Conservation (phyloP, 2,888 invertebrate species). For the Aporophyla nigra region DNA sequence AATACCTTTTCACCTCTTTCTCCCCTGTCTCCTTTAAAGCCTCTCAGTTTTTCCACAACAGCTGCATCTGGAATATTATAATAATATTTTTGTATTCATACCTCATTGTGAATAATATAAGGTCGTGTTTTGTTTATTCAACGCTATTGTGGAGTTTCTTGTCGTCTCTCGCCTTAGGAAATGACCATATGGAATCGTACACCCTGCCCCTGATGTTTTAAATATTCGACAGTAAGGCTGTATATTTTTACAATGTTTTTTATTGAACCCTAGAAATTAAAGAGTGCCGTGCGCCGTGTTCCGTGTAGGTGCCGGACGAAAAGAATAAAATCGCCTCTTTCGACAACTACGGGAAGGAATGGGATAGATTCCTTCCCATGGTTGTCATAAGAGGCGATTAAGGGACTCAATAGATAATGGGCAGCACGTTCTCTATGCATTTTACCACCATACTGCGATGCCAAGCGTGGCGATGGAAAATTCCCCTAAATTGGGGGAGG, state of each 20-base stretch:
- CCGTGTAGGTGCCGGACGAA: too few relatives aligned
- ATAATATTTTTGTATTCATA: slow-evolving; percentile 4
- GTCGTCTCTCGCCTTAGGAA: neutral
- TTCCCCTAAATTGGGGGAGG: too few relatives aligned
- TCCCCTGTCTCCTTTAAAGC: slow-evolving; percentile 78
- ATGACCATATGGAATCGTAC: neutral
- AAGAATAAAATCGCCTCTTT: too few relatives aligned
- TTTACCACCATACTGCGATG: too few relatives aligned
- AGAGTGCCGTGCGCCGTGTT: too few relatives aligned
- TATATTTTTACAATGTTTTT: neutral
- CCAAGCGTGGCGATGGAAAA: too few relatives aligned
- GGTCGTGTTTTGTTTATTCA: neutral
- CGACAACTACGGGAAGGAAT: too few relatives aligned
- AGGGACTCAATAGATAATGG: too few relatives aligned
- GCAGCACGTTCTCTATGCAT: too few relatives aligned
- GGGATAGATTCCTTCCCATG: too few relatives aligned
- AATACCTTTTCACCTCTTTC: slow-evolving; percentile 76
- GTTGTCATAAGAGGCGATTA: too few relatives aligned
- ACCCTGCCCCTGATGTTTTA: neutral
- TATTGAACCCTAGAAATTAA: neutral
- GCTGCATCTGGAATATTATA: slow-evolving; percentile 74
- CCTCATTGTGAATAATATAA: neutral
- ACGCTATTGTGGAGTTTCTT: neutral
- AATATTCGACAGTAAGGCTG: neutral
- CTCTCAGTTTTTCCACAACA: slow-evolving; percentile 78